These are phyloP conservation scores for Tyto alba DNA, from an alignment of 2,113 vertebrate species.

Conservation along the genomic window DNA sequence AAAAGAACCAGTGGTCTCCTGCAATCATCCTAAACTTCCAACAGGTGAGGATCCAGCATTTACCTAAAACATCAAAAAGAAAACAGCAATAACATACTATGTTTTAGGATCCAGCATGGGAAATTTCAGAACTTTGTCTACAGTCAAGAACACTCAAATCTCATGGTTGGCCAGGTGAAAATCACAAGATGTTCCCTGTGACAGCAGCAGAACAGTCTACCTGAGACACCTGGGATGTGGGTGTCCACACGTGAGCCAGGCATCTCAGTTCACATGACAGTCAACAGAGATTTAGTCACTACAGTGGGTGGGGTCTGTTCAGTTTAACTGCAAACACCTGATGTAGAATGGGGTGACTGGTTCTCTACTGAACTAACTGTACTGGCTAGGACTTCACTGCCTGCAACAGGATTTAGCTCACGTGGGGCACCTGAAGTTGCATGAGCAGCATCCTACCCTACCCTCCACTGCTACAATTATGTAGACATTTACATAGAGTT, in stretches of 20 bases:
- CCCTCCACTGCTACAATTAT: background rate
- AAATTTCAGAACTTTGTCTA: background rate
- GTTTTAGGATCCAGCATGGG: background rate
- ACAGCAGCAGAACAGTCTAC: background rate
- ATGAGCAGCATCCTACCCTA: background rate
- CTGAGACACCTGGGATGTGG: background rate
- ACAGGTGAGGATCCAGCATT: background rate
- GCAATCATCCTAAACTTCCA: background rate
- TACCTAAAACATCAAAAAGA: background rate
- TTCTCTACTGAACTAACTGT: no score
- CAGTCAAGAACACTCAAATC: background rate
- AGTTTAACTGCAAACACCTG: background rate
- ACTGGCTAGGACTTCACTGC: background rate
- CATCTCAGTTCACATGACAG: background rate
- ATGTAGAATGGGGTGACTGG: background rate
- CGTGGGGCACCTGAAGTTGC: background rate
- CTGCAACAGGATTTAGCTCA: background rate
- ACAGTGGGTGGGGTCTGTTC: no score
- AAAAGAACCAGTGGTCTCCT: background rate
- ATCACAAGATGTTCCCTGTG: background rate
- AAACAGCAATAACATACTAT: accelerated
- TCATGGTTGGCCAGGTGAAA: background rate
- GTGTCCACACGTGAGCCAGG: background rate
- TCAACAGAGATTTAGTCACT: background rate
- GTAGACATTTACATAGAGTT: background rate